Conservation (phyloP, 2,113 vertebrate genomes). For the Thalassarche chlororhynchos region DNA sequence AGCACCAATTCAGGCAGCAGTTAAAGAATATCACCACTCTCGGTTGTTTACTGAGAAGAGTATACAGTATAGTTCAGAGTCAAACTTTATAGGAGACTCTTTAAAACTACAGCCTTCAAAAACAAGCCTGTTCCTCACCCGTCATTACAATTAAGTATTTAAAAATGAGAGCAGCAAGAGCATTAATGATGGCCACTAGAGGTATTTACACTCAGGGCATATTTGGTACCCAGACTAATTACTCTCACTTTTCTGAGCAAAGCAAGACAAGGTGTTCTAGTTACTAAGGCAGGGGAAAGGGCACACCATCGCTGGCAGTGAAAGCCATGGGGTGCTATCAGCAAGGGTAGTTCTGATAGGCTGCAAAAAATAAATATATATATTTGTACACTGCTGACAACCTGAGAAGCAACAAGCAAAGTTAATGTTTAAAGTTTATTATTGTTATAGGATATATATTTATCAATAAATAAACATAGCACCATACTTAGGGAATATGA, state of each 20-base stretch:
- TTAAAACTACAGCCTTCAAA: background rate
- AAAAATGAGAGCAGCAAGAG: background rate
- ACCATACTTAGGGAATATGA: background rate
- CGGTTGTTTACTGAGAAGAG: fast-evolving
- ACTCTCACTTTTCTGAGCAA: background rate
- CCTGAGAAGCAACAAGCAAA: background rate
- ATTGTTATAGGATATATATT: background rate
- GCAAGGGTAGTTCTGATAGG: background rate
- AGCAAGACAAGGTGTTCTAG: background rate
- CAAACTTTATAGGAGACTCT: background rate
- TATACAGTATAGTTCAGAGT: background rate
- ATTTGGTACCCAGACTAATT: background rate
- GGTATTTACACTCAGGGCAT: background rate
- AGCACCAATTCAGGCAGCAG: background rate
- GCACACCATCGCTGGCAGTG: background rate
- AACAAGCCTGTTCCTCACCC: background rate
- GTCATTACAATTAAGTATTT: background rate
- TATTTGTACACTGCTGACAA: background rate
- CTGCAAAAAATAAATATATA: background rate
- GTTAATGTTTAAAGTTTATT: background rate
- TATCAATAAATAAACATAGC: background rate
- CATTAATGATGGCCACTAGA: background rate
- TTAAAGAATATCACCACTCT: background rate
- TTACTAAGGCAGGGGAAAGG: background rate
- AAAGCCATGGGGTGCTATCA: background rate